A percentile compares a stretch with the other conserved stretches of the same genome.
phyloP scores from a whole-genome alignment of 2,113 vertebrate genomes.

The Lagopus leucura region DNA sequence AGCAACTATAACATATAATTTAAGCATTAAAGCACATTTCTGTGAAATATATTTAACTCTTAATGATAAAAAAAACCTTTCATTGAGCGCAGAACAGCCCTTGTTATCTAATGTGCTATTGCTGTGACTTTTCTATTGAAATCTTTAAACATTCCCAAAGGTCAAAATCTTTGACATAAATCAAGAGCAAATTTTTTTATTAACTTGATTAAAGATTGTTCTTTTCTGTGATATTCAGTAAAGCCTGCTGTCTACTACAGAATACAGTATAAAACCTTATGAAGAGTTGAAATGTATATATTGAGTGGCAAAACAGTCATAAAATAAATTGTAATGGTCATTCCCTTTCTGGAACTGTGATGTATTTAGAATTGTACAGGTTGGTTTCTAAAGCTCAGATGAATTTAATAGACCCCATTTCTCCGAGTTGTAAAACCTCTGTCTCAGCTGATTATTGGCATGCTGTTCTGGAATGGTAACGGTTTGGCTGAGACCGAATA shows the following conservation, averaged over 20 bases:
- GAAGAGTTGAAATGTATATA: conserved; percentile 5
- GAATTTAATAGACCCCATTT: not conserved
- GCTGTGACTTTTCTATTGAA: not conserved
- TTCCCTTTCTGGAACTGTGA: not conserved
- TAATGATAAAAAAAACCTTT: not conserved
- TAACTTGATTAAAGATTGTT: too few relatives aligned
- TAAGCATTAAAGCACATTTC: not conserved
- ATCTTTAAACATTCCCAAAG: not conserved
- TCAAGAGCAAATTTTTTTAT: not conserved
- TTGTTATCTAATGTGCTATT: not conserved
- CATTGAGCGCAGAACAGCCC: not conserved
- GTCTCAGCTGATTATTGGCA: not conserved
- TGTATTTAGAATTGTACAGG: not conserved
- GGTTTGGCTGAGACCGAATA: not conserved
- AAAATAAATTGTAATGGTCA: not conserved
- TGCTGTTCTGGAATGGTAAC: not conserved
- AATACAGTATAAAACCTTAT: not conserved
- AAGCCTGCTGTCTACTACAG: not conserved
- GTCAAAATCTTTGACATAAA: not conserved
- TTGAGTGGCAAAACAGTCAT: not conserved
- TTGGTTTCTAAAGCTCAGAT: not conserved
- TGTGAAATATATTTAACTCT: not conserved
- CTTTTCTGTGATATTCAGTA: not conserved
- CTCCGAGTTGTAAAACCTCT: not conserved
- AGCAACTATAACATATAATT: not conserved